Evolutionary conservation across 2,888 invertebrate genomes (phyloP).

Genomic region (Frankliniella fusca): DNA sequence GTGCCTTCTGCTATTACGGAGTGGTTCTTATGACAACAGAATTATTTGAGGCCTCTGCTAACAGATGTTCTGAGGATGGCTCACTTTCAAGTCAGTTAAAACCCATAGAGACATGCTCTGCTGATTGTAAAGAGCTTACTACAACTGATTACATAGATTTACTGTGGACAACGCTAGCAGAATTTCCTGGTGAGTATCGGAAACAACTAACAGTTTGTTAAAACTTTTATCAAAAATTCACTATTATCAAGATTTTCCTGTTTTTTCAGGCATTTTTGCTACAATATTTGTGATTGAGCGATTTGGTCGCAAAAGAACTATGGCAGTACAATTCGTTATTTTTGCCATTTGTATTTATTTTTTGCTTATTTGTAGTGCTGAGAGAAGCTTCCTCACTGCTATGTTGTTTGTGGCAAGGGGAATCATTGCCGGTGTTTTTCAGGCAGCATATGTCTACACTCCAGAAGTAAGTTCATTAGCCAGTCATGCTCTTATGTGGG

Average conservation of each 20-base stretch:
- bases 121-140: constrained; percentile 66
- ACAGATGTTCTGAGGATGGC: constrained; percentile 36
- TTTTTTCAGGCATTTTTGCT: constrained; percentile 69
- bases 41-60: constrained; percentile 63
- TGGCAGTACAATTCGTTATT: constrained; percentile 86
- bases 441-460: constrained; percentile 93
- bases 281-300: constrained; percentile 86
- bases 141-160: constrained; percentile 88
- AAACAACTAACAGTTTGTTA: constrained; percentile 20
- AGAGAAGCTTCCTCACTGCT: constrained; percentile 70
- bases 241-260: constrained; percentile 30
- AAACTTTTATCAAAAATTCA: neutral
- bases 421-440: constrained; percentile 89
- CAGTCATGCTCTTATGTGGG: constrained; percentile 30
- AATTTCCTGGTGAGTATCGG: constrained; percentile 72
- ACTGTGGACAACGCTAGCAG: constrained; percentile 88
- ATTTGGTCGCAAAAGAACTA: constrained; percentile 85
- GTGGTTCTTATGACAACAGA: constrained; percentile 93
- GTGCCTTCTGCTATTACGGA: constrained; percentile 94
- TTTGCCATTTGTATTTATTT: constrained; percentile 73
- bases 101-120: constrained; percentile 55
- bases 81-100: constrained; percentile 43
- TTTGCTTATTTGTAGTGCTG: constrained; percentile 67
- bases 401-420: constrained; percentile 84
- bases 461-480: constrained; percentile 61